These are phyloP conservation scores for Phrynocephalus forsythii DNA, from an alignment of 2,797 vertebrate species.

Conservation along the genomic window DNA sequence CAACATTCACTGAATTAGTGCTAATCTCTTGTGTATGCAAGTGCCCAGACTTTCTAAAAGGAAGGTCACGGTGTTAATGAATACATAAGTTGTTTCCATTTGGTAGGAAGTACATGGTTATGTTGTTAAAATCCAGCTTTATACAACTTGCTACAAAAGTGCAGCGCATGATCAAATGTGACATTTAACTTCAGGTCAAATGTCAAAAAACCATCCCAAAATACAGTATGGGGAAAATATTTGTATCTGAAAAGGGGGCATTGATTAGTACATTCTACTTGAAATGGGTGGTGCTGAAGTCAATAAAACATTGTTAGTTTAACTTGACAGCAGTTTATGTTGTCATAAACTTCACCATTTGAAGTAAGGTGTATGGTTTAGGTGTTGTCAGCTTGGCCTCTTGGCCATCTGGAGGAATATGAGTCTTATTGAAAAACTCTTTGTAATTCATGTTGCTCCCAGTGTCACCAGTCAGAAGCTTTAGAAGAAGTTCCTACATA, in stretches of 20 bases:
- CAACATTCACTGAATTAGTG: background rate
- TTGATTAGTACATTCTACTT: background rate
- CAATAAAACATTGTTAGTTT: background rate
- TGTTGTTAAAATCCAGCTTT: background rate
- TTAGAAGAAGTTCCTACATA: background rate
- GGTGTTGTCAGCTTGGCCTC: background rate
- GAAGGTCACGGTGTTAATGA: background rate
- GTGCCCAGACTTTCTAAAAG: background rate
- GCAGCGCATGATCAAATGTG: background rate
- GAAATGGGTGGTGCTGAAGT: background rate
- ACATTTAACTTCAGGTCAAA: background rate
- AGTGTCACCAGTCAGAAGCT: background rate
- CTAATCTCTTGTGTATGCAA: background rate
- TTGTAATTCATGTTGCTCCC: background rate
- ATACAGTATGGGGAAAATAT: background rate
- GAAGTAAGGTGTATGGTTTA: background rate
- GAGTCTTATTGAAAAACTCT: background rate
- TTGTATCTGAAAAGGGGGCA: background rate
- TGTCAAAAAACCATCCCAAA: background rate
- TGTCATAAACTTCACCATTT: background rate
- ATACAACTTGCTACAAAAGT: background rate
- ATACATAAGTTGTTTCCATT: background rate
- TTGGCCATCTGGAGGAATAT: background rate
- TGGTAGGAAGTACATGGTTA: background rate
- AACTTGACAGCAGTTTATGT: background rate